Percentiles rank a stretch among this genome's conserved stretches.
phyloP scores from a whole-genome alignment of 2,888 invertebrate genomes.

The Orgyia antiqua region DNA sequence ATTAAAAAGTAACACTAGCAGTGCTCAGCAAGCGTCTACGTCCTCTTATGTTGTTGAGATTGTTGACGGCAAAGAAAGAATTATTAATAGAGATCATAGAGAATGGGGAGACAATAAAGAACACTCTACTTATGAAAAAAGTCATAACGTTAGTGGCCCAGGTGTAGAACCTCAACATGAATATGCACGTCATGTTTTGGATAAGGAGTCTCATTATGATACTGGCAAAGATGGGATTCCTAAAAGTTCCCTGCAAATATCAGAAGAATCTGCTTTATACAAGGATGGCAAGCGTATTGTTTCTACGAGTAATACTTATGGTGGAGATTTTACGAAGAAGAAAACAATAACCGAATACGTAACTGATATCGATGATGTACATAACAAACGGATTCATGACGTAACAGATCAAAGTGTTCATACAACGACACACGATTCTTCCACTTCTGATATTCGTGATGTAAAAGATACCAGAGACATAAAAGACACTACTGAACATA shows the following conservation, averaged over 20 bases:
- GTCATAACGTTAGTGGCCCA: conserved; percentile 74
- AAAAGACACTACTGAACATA: conserved; percentile 52
- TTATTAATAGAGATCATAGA: conserved; percentile 78
- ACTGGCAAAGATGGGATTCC: conserved; percentile 76
- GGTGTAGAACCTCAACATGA: conserved; percentile 77
- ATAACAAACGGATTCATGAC: conserved; percentile 41
- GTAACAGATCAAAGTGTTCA: conserved; percentile 36
- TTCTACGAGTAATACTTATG: conserved; percentile 61
- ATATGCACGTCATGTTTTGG: conserved; percentile 73
- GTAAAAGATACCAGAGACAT: conserved; percentile 44
- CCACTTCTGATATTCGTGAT: conserved; percentile 42
- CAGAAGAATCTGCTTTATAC: conserved; percentile 61
- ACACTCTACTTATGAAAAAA: conserved; percentile 71
- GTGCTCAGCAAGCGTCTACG: conserved; percentile 79
- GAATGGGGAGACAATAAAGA: conserved; percentile 78
- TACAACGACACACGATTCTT: conserved; percentile 39
- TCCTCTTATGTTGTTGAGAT: conserved; percentile 81
- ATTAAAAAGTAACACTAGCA: conserved; percentile 76
- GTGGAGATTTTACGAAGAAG: conserved; percentile 65
- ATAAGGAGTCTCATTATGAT: conserved; percentile 78
- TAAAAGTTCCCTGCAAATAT: conserved; percentile 55
- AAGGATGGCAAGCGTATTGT: conserved; percentile 69
- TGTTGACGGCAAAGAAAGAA: conserved; percentile 79
- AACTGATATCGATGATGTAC: conserved; percentile 40
- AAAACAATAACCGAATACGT: conserved; percentile 58